Percentiles rank a stretch among this genome's conserved stretches.
phyloP scores from a whole-genome alignment of 2,888 invertebrate genomes.

The Troglohyphantes excavatus region DNA sequence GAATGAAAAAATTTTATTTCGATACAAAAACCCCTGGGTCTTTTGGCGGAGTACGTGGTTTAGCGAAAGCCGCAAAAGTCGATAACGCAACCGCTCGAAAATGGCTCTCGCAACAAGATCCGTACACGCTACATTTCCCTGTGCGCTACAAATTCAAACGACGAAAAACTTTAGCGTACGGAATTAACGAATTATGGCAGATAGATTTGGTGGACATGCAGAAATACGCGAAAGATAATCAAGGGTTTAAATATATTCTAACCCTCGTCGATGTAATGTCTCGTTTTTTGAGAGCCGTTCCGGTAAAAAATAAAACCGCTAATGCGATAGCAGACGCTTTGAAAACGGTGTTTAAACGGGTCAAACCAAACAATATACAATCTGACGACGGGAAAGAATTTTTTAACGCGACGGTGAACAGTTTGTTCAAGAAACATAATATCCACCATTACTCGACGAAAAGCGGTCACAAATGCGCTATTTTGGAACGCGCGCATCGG shows the following conservation, averaged over 20 bases:
- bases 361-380: not conserved
- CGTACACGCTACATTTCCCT: constrained; percentile 13
- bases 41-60: not conserved
- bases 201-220: constrained; percentile 19
- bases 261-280: constrained; percentile 38
- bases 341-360: constrained; percentile 4
- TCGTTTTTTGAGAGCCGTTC: not conserved
- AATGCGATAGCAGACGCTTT: not conserved
- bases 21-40: not conserved
- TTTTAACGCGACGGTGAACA: not conserved
- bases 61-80: not conserved
- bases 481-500: constrained; percentile 21
- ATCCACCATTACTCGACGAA: constrained; percentile 29
- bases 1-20: not conserved
- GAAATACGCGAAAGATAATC: not conserved
- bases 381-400: constrained; percentile 10
- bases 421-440: constrained; percentile 18
- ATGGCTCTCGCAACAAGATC: constrained; percentile 2
- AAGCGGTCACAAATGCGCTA: constrained; percentile 14
- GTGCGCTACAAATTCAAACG: constrained; percentile 26
- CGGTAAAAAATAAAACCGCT: constrained; percentile 17
- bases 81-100: not conserved
- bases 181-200: constrained; percentile 22
- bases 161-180: constrained; percentile 12
- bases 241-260: constrained; percentile 18